Evolutionary conservation across 2,888 invertebrate genomes (phyloP), one percentile per base, ranked within the genome.

Genomic region (Theodoxus fluviatilis): DNA sequence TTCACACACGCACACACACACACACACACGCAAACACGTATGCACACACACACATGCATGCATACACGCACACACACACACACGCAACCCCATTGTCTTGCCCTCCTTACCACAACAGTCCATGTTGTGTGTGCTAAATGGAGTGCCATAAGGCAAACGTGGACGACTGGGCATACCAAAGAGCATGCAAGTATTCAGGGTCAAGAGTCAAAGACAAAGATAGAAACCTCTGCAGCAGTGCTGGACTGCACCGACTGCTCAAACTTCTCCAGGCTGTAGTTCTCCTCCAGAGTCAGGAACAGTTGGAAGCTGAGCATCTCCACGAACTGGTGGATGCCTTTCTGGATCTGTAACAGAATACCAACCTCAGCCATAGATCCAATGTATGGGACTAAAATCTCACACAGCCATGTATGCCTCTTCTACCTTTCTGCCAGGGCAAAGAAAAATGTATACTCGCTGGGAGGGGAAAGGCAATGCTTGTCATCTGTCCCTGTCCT

Each of bases 221-320:
- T 47, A 28, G 35, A 25, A 22, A 28, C 70, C 2, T 28, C 67
- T 9, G 33, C 28, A 12, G 12, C 33, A 6, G 22, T 47, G 22
- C 9, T 12, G 37, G 33, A 35, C 4, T 18, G 43, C 38, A 52
- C 49, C 25, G 59, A 52, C 37, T 49, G 38, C 0, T 49, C 18
- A 40, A 70, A 70, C 43, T 59, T 59, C 43, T 66, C 43, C 28
- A 25, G 4, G 1, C 35, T 33, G 33, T 59, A 31, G 28, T 57
- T 33, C 1, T 25, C 38, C 9, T 40, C 47, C 33, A 64, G 18
- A 37, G 40, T 7, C 37, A 73, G 49, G 47, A 68, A 74, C 31
- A 74, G 67, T 25, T 59, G 63, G 47, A 66, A 66, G 15, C 64
- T 49, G 63, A 72, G n/a, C 66, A 67, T 31, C 33, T 31, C 35